Evolutionary conservation across 2,113 vertebrate species (phyloP).

Genomic region (Psettodes erumei): DNA sequence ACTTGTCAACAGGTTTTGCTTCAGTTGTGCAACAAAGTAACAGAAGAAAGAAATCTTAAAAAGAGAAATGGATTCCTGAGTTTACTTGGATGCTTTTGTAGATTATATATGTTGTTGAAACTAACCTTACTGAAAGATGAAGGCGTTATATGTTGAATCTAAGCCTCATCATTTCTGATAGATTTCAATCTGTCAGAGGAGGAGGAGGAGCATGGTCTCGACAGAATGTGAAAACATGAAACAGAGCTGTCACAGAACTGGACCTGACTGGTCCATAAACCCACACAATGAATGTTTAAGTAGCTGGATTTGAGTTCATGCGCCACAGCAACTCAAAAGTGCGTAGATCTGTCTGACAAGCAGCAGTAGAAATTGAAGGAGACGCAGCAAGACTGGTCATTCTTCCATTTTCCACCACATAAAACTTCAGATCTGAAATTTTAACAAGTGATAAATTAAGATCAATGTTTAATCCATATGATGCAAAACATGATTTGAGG

Average conservation of each 20-base stretch:
- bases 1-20: background rate
- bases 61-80: background rate
- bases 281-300: background rate
- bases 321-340: background rate
- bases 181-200: conserved; percentile 64
- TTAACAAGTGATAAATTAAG: background rate
- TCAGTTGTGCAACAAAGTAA: conserved; percentile 1
- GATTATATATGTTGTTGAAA: background rate
- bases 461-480: background rate
- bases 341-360: background rate
- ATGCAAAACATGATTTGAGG: background rate
- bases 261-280: background rate
- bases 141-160: conserved; percentile 14
- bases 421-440: background rate
- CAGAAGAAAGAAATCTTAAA: background rate
- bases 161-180: conserved; percentile 61
- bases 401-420: background rate
- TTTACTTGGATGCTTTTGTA: background rate
- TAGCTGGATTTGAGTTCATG: background rate
- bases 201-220: conserved; percentile 46
- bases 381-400: background rate
- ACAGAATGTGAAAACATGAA: conserved; percentile 67
- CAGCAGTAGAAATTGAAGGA: background rate
- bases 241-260: conserved; percentile 36
- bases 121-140: background rate